These are phyloP conservation scores for Pseudomyrmex concolor DNA, from an alignment of 1,140 invertebrate genomes.

Conservation along the genomic window DNA sequence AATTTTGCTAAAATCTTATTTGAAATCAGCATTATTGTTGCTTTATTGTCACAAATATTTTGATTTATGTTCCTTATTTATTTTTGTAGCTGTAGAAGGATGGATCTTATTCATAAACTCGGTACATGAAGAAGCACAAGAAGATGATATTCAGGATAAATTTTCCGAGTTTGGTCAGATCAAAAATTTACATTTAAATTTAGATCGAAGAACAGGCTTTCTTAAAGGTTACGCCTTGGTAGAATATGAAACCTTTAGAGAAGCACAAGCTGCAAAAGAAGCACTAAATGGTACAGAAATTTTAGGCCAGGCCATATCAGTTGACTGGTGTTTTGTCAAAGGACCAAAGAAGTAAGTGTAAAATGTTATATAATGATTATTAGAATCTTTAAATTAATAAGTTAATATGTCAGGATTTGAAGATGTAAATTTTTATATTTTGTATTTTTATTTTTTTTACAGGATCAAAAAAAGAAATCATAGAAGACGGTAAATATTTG, in stretches of 20 bases:
- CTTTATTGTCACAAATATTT: background rate
- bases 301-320: conserved; percentile 95
- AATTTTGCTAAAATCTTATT: background rate
- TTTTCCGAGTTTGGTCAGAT: conserved; percentile 99
- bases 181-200: conserved; percentile 98
- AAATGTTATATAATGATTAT: background rate
- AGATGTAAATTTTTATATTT: conserved; percentile 13
- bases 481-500: conserved; percentile 73
- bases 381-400: background rate
- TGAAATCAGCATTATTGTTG: too few relatives aligned
- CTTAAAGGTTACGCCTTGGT: conserved; percentile 98
- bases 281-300: conserved; percentile 95
- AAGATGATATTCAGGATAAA: conserved; percentile 98
- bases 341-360: conserved; percentile 91
- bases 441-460: conserved; percentile 57
- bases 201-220: conserved; percentile 98
- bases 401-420: too few relatives aligned
- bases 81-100: conserved; percentile 93
- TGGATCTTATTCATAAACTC: conserved; percentile 99
- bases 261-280: conserved; percentile 96
- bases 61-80: conserved; percentile 20
- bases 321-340: conserved; percentile 99
- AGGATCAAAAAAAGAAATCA: conserved; percentile 78
- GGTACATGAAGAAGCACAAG: conserved; percentile 98
- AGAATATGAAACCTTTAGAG: conserved; percentile 98